Evolutionary conservation across 1,140 invertebrate species (phyloP).

Genomic region (Drosophila bocki): DNA sequence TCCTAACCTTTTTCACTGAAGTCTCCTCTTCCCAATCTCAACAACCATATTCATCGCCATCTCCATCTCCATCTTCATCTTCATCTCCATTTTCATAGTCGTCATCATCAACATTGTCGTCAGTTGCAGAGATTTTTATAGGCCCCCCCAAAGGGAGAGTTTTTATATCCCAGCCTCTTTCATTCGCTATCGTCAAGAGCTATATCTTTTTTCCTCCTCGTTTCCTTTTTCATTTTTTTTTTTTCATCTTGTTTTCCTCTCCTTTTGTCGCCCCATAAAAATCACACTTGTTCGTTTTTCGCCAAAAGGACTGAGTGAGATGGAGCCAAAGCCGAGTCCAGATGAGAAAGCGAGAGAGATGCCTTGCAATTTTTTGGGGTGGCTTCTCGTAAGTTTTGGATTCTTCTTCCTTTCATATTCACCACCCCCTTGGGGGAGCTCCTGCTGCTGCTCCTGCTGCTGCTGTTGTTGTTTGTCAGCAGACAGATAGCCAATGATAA

Average conservation of each 20-base stretch:
- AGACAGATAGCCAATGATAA: constrained; percentile 56
- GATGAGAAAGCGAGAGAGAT: constrained; percentile 19
- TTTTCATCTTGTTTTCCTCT: constrained; percentile 21
- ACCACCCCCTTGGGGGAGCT: constrained; percentile 8
- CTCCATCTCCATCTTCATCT: constrained; percentile 33
- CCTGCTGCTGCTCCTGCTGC: background rate
- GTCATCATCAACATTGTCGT: constrained; percentile 49
- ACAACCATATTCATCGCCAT: constrained; percentile 11
- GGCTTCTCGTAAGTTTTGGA: constrained; percentile 41
- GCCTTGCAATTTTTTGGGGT: constrained; percentile 32
- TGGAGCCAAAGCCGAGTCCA: constrained; percentile 7
- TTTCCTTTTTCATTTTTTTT: background rate
- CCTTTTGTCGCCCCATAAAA: constrained; percentile 54
- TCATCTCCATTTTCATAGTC: constrained; percentile 59
- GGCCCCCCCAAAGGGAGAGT: constrained; percentile 40
- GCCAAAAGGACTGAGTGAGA: constrained; percentile 29
- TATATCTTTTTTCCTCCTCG: constrained; percentile 6
- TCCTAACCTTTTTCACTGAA: too few species aligned
- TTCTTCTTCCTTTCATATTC: constrained; percentile 22
- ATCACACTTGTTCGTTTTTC: constrained; percentile 38
- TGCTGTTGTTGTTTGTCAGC: constrained; percentile 49
- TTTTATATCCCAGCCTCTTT: constrained; percentile 22
- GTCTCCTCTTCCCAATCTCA: constrained; percentile 1
- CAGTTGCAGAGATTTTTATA: constrained; percentile 61
- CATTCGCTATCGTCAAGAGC: background rate